These are phyloP conservation scores for Characodon lateralis DNA, from an alignment of 2,797 vertebrate species.

Conservation along the genomic window DNA sequence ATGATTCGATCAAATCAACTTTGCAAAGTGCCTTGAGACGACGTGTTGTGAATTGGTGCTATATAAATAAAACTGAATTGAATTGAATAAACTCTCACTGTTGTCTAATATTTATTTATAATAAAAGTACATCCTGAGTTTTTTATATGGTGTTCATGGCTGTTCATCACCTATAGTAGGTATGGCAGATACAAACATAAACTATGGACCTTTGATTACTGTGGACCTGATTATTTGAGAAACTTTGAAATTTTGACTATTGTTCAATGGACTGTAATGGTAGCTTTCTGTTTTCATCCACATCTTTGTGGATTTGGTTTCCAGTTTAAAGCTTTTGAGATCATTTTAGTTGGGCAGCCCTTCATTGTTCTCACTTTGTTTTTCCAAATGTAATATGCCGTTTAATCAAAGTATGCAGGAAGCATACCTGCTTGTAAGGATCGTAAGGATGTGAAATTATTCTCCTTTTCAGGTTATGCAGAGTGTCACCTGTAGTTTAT, in stretches of 20 bases:
- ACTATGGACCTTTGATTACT: background rate
- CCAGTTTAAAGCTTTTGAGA: too few species aligned
- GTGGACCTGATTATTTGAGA: background rate
- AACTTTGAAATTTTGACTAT: background rate
- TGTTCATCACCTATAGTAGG: background rate
- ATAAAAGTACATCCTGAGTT: background rate
- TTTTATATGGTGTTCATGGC: background rate
- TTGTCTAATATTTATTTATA: background rate
- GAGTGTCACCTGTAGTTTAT: background rate
- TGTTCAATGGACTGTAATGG: background rate
- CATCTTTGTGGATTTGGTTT: background rate
- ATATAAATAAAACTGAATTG: too few species aligned
- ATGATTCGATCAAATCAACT: too few species aligned
- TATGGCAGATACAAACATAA: background rate
- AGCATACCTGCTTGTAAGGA: too few species aligned
- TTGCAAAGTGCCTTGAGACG: too few species aligned
- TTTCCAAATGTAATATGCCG: background rate
- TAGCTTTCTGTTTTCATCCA: background rate
- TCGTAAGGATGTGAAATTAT: background rate
- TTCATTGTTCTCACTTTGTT: background rate
- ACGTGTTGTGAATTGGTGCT: too few species aligned
- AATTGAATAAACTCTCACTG: background rate
- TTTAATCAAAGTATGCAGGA: background rate
- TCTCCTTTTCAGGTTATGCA: background rate
- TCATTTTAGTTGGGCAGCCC: background rate